Conservation (phyloP, 2,888 invertebrate genomes). For the Mythimna lalbum region DNA sequence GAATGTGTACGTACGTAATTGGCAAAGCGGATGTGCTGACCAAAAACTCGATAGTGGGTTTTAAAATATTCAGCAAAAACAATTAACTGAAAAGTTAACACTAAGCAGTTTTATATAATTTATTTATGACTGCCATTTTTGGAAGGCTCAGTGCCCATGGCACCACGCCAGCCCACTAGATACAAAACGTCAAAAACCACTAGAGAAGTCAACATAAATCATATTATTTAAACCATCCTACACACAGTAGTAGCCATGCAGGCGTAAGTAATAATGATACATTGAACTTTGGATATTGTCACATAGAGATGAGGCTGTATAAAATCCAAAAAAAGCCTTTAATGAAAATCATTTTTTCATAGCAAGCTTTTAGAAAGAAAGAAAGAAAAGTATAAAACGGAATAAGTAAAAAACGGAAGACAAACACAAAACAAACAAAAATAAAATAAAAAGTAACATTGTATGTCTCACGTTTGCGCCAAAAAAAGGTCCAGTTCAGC, state of each 20-base stretch:
- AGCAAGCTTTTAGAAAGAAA: too few species aligned
- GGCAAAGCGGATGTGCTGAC: background rate
- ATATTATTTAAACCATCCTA: conserved; percentile 10
- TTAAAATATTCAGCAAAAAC: background rate
- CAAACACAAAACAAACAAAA: too few species aligned
- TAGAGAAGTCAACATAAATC: conserved; percentile 13
- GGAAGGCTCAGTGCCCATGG: conserved; percentile 18
- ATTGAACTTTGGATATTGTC: background rate
- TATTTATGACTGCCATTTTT: conserved; percentile 24
- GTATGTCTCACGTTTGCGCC: too few species aligned
- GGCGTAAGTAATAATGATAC: conserved; percentile 1
- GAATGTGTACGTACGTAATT: background rate
- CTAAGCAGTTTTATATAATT: conserved; percentile 25
- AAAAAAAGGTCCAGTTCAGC: too few species aligned
- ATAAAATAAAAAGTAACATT: too few species aligned
- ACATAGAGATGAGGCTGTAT: background rate
- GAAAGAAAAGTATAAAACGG: too few species aligned
- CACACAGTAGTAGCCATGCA: background rate
- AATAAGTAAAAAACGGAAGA: too few species aligned
- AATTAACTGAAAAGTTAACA: conserved; percentile 25
- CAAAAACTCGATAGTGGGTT: background rate
- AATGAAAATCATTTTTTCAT: too few species aligned
- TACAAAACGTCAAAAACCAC: too few species aligned
- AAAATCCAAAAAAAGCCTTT: too few species aligned
- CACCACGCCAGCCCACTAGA: conserved; percentile 19